A percentile compares a stretch with the other conserved stretches of the same genome.
Conservation (phyloP, 30 jellyfish, hydroid and myxozoan genomes). For the Pelagia noctiluca region DNA sequence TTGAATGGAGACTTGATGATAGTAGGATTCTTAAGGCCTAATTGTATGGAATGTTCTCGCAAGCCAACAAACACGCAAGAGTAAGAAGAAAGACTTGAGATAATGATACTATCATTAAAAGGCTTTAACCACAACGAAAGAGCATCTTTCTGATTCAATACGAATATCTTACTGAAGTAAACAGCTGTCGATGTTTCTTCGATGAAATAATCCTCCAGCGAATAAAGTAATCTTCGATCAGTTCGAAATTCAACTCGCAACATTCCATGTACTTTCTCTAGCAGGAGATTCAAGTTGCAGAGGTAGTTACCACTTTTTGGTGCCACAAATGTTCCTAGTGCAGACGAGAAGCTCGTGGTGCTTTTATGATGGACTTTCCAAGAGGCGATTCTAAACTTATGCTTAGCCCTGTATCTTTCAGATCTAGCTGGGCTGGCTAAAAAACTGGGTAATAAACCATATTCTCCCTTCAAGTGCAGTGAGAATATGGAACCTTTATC, state of each 20-base stretch:
- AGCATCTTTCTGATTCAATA: slow-evolving; percentile 10
- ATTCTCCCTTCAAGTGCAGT: slow-evolving; percentile 41
- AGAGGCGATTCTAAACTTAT: not conserved
- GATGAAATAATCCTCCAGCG: slow-evolving; percentile 14
- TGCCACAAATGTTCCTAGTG: slow-evolving; percentile 64
- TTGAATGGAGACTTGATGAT: not conserved
- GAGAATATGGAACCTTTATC: slow-evolving; percentile 25
- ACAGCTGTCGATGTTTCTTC: slow-evolving; percentile 16
- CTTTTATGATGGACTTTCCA: slow-evolving; percentile 66
- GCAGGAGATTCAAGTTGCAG: slow-evolving; percentile 53
- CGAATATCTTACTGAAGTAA: slow-evolving; percentile 48
- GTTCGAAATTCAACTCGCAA: slow-evolving; percentile 6
- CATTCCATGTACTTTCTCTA: slow-evolving; percentile 31
- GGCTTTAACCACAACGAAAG: slow-evolving; percentile 10
- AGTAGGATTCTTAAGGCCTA: not conserved
- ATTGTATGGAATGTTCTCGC: not conserved
- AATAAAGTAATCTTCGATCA: not conserved
- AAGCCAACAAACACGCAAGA: slow-evolving; percentile 35
- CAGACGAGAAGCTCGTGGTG: slow-evolving; percentile 53
- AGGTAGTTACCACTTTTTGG: slow-evolving; percentile 25
- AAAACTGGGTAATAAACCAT: slow-evolving; percentile 50
- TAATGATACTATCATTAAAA: slow-evolving; percentile 20
- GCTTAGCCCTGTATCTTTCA: slow-evolving; percentile 3
- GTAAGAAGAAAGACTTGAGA: slow-evolving; percentile 39
- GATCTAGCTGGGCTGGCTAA: slow-evolving; percentile 51